Conservation (phyloP, 2,797 vertebrate species). For the Apogon talboti region DNA sequence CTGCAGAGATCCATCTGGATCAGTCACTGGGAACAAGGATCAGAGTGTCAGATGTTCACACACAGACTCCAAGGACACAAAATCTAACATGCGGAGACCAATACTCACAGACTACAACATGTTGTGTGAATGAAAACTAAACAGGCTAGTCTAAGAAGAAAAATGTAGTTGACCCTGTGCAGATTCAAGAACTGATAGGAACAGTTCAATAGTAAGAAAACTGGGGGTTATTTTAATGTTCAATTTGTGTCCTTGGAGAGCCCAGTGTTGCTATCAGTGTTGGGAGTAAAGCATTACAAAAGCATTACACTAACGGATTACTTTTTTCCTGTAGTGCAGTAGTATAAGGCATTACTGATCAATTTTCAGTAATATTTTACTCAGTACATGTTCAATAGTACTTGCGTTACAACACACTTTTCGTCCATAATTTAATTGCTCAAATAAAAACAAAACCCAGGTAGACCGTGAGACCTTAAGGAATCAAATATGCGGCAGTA, state of each 20-base stretch:
- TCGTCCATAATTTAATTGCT: too few relatives aligned
- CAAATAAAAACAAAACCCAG: too few relatives aligned
- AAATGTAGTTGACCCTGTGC: neutral
- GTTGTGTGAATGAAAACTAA: conserved; percentile 2
- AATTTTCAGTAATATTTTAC: too few relatives aligned
- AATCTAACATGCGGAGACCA: neutral
- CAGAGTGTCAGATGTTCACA: conserved; percentile 43
- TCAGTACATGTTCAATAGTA: too few relatives aligned
- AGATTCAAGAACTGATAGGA: conserved; percentile 4
- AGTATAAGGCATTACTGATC: too few relatives aligned
- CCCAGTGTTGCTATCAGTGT: too few relatives aligned
- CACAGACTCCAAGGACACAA: conserved; percentile 17
- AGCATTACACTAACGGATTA: too few relatives aligned
- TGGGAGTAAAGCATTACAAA: too few relatives aligned
- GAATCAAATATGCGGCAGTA: too few relatives aligned
- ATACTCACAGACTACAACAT: neutral
- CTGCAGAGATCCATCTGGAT: conserved; percentile 58
- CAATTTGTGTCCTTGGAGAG: conserved; percentile 31
- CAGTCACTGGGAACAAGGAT: conserved; percentile 39
- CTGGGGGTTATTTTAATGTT: conserved; percentile 22
- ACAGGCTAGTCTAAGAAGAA: neutral
- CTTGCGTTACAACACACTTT: too few relatives aligned
- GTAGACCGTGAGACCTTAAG: too few relatives aligned
- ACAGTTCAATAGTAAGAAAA: conserved; percentile 10
- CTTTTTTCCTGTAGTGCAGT: too few relatives aligned